A percentile compares a stretch with the other conserved stretches of the same genome.
phyloP scores from a whole-genome alignment of 2,888 invertebrate species.

The Meghimatium bilineatum region DNA sequence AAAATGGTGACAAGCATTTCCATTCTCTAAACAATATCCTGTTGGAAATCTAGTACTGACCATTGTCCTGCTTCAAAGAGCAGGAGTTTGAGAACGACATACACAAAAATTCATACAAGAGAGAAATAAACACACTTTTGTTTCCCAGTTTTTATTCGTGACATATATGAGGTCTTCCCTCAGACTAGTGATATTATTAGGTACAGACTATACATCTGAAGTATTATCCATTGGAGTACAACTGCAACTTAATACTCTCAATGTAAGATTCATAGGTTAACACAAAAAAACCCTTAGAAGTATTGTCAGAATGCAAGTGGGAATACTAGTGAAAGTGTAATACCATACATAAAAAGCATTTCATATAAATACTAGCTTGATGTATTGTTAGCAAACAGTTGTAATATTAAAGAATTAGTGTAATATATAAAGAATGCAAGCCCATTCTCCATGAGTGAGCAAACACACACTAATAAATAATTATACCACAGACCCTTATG shows the following conservation, averaged over 20 bases:
- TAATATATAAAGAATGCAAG: not conserved
- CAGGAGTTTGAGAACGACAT: too few relatives aligned
- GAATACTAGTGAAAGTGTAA: not conserved
- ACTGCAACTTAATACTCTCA: not conserved
- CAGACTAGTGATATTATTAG: not conserved
- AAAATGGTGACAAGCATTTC: too few relatives aligned
- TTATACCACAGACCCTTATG: not conserved
- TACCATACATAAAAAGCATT: not conserved
- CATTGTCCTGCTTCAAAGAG: too few relatives aligned
- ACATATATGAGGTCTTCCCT: conserved; percentile 2
- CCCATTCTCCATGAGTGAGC: not conserved
- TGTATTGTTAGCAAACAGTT: not conserved
- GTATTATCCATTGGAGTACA: not conserved
- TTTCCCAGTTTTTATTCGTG: conserved; percentile 3
- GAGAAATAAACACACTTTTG: conserved; percentile 1
- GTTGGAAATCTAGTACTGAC: too few relatives aligned
- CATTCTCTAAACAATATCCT: too few relatives aligned
- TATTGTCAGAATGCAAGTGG: not conserved
- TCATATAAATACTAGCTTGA: not conserved
- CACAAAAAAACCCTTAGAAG: not conserved
- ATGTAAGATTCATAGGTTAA: not conserved
- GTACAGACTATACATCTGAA: conserved; percentile 7
- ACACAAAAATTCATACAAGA: not conserved
- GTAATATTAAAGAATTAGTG: not conserved
- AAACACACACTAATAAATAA: not conserved